A percentile compares a stretch with the other conserved stretches of the same genome.
Evolutionary conservation across 1,140 invertebrate species (phyloP).

Genomic region (Archivesica marissinica): DNA sequence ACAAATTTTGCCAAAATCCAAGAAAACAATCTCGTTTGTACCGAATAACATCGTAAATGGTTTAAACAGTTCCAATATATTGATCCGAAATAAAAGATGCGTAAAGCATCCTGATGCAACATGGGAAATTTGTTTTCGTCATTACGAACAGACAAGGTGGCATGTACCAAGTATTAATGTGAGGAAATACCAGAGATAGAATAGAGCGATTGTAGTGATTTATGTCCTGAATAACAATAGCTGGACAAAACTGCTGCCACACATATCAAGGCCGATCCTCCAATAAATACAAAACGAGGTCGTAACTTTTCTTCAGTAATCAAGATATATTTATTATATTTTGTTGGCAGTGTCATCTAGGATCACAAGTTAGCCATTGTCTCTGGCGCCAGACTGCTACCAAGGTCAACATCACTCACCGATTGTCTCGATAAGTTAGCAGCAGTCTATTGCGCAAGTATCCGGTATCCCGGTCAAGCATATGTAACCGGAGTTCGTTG

Average conservation of each 20-base stretch:
- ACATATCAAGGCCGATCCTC: no score
- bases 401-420: no score
- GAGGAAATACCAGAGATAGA: neutral
- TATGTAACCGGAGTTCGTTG: no score
- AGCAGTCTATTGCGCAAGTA: no score
- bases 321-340: no score
- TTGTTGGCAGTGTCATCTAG: no score
- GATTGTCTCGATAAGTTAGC: no score
- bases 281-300: no score
- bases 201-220: neutral
- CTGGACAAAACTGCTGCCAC: neutral
- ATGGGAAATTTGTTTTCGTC: constrained; percentile 30
- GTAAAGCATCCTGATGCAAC: neutral
- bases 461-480: no score
- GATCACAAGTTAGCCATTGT: no score
- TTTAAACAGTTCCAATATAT: constrained; percentile 35
- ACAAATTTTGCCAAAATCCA: neutral
- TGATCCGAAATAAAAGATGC: neutral
- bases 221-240: neutral
- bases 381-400: no score
- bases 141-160: neutral
- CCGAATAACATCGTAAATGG: neutral
- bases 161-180: neutral
- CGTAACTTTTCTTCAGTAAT: no score
- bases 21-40: neutral